Conservation (phyloP, 2,113 vertebrate species). For the Anarrhichthys ocellatus region DNA sequence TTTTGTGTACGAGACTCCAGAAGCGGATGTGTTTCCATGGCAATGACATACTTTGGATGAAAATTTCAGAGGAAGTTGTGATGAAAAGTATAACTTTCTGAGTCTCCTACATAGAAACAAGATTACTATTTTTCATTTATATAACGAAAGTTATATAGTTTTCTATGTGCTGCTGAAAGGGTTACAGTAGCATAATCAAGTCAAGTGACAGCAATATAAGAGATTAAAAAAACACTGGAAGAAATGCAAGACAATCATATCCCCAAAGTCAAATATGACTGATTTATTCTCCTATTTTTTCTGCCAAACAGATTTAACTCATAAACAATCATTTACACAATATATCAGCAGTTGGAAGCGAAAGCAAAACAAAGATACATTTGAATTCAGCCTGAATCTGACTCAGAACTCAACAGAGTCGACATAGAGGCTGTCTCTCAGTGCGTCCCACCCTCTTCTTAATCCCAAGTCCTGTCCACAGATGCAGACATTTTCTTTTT, state of each 20-base stretch:
- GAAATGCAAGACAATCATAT: slow-evolving; percentile 18
- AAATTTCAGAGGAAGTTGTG: slow-evolving; percentile 9
- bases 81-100: slow-evolving; percentile 9
- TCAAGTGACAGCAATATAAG: background rate
- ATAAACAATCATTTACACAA: slow-evolving; percentile 18
- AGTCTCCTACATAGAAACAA: slow-evolving; percentile 4
- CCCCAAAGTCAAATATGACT: slow-evolving; percentile 32
- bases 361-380: slow-evolving; percentile 2
- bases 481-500: slow-evolving; percentile 39
- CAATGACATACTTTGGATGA: slow-evolving; percentile 33
- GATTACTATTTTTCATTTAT: background rate
- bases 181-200: slow-evolving; percentile 9
- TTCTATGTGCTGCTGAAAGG: background rate
- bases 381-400: slow-evolving; percentile 12
- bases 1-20: slow-evolving; percentile 7
- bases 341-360: slow-evolving; percentile 5
- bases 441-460: slow-evolving; percentile 10
- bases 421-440: slow-evolving; percentile 22
- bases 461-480: slow-evolving; percentile 44
- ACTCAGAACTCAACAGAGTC: background rate
- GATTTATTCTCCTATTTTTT: no score
- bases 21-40: slow-evolving; percentile 39
- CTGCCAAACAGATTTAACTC: slow-evolving; percentile 4
- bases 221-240: background rate
- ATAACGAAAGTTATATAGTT: no score